These are phyloP conservation scores for Balearica regulorum DNA, from an alignment of 2,797 vertebrate species.

Conservation along the genomic window DNA sequence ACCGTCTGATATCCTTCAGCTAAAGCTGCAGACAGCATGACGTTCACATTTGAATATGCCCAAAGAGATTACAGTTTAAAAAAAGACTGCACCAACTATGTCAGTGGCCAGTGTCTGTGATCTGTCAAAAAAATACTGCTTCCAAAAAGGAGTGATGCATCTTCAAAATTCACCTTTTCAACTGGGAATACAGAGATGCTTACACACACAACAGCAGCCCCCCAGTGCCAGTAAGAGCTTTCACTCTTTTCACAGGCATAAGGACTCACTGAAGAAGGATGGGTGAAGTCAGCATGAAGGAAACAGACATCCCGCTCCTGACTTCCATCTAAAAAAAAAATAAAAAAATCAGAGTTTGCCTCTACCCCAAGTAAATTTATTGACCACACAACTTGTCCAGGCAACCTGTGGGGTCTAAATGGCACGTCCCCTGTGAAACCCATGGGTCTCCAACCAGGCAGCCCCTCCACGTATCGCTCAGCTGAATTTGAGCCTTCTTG, in stretches of 20 bases:
- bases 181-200: neutral
- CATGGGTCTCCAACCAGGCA: neutral
- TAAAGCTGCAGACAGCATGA: conserved; percentile 57
- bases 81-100: neutral
- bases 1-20: neutral
- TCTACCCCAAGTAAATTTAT: neutral
- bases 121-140: neutral
- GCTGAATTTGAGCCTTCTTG: neutral
- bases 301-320: neutral
- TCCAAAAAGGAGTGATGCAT: neutral
- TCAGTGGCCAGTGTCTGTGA: neutral
- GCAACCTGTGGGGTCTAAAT: neutral
- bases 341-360: neutral
- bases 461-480: neutral
- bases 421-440: neutral
- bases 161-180: neutral
- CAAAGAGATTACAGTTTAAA: neutral
- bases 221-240: neutral
- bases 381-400: neutral
- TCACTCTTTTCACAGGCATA: neutral
- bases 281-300: neutral
- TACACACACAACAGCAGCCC: neutral
- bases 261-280: neutral
- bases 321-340: neutral
- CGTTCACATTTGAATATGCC: conserved; percentile 59